phyloP scores from a whole-genome alignment of 92 coral and sea anemone species.

The Zoanthus solanderi region DNA sequence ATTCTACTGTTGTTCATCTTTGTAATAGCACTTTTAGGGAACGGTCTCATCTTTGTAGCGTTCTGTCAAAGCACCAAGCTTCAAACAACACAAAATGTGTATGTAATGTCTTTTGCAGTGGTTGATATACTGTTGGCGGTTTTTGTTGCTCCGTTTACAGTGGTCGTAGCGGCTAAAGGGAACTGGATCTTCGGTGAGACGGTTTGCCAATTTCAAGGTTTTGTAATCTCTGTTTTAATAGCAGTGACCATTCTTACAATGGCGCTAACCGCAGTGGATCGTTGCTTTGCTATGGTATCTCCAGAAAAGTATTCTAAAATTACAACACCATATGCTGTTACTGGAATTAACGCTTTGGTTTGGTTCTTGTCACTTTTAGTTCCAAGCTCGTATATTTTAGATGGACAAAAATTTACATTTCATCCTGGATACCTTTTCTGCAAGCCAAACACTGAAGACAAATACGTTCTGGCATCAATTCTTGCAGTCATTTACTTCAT shows the following conservation, averaged over 20 bases:
- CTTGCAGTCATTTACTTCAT: background rate
- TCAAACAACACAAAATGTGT: constrained; percentile 37
- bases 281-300: constrained; percentile 26
- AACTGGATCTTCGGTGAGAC: constrained; percentile 26
- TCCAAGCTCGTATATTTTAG: constrained; percentile 21
- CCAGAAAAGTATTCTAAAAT: constrained; percentile 13
- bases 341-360: constrained; percentile 2
- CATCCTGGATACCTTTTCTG: constrained; percentile 42
- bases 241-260: constrained; percentile 25
- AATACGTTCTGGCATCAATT: background rate
- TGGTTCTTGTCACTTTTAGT: constrained; percentile 20
- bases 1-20: constrained; percentile 1
- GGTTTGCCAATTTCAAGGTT: constrained; percentile 40
- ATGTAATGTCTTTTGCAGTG: constrained; percentile 31
- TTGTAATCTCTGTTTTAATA: background rate
- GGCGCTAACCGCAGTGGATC: constrained; percentile 3
- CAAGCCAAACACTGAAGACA: constrained; percentile 28
- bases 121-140: constrained; percentile 14
- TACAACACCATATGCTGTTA: constrained; percentile 21
- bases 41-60: constrained; percentile 17
- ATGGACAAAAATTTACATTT: constrained; percentile 30
- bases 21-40: constrained; percentile 13
- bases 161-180: constrained; percentile 5
- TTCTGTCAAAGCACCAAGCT: constrained; percentile 14
- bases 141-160: constrained; percentile 28